phyloP scores from a whole-genome alignment of 2,113 vertebrate genomes.

The Gobius niger region DNA sequence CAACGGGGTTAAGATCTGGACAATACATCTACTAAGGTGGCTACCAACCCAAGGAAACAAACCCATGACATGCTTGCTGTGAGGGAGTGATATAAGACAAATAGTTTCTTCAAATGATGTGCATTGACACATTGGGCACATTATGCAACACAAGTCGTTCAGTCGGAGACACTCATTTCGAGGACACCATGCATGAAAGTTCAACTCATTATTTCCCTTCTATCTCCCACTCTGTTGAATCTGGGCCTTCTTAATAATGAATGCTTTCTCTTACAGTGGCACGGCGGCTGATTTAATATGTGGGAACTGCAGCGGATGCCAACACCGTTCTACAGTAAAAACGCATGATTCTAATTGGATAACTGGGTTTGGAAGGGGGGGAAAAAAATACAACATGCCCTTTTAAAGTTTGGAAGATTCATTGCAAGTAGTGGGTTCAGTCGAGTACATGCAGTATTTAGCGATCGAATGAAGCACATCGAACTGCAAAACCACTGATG shows the following conservation, averaged over 20 bases:
- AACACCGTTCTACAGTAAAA: neutral
- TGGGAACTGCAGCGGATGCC: neutral
- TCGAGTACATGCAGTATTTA: too few relatives aligned
- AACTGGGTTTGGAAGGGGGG: too few relatives aligned
- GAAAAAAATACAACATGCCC: neutral
- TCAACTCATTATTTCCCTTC: neutral
- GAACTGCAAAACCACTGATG: neutral
- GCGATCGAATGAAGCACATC: neutral
- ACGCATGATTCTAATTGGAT: neutral
- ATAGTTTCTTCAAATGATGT: neutral
- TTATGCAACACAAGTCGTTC: neutral
- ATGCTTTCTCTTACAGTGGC: neutral
- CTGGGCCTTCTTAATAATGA: conserved; percentile 4
- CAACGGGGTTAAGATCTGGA: too few relatives aligned
- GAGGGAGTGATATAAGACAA: too few relatives aligned
- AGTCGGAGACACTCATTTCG: neutral
- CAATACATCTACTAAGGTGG: too few relatives aligned
- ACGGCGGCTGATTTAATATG: neutral
- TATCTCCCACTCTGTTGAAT: neutral
- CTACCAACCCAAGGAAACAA: too few relatives aligned
- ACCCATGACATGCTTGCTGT: too few relatives aligned
- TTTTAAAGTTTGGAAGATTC: neutral
- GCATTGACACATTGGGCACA: neutral
- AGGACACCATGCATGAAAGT: neutral
- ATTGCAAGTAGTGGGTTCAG: too few relatives aligned